Base-by-base conservation (phyloP, 1,140 invertebrate genomes). In the Eueides isabella region DNA sequence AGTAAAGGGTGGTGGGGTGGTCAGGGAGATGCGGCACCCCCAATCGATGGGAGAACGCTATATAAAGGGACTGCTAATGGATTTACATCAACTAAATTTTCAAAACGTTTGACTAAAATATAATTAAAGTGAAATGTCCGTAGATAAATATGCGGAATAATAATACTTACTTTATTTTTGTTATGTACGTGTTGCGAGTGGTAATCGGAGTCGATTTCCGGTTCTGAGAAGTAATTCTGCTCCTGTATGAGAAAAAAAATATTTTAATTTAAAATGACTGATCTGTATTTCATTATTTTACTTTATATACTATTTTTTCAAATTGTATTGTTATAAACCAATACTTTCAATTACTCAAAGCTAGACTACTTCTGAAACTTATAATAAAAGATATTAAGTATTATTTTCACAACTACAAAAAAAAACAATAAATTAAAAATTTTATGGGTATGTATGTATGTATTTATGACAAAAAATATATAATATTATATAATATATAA, bases 121-220 rank as follows among this genome's bases (percentile, higher is more conserved):
- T 19, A 19, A 48, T 19, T 19, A 19, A 6, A 19, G 19, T 2
- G 2, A 48, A n/a, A 48, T 48, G 16, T n/a, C n/a, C n/a, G n/a
- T 44, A 44, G 9, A 48, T 19, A 19, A 38, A 38, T 4, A 5
- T 38, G 14, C 11, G 14, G 0, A 35, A 14, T 35, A 38, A 38
- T 7, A 23, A 48, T 4, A 91, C 95, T 95, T 93, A 98, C 97
- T 96, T 98, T 98, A 75, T 96, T 96, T 90, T 98, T 98, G 88
- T 72, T 76, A 16, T 98, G 97, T 64, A 98, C 97, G 89, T 98
- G 97, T 92, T 98, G 97, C 89, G 98, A 97, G 83, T 98, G 97
- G 88, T 97, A 98, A 80, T 98, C 98, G 26, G 97, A 97, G 89
- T 98, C 98, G 83, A 98, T 98, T 91, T 98, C 98, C 1, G 97